A percentile compares a stretch with the other conserved stretches of the same genome.
Evolutionary conservation across 2,888 invertebrate species (phyloP).

Genomic region (Euspilapteryx auroguttella): DNA sequence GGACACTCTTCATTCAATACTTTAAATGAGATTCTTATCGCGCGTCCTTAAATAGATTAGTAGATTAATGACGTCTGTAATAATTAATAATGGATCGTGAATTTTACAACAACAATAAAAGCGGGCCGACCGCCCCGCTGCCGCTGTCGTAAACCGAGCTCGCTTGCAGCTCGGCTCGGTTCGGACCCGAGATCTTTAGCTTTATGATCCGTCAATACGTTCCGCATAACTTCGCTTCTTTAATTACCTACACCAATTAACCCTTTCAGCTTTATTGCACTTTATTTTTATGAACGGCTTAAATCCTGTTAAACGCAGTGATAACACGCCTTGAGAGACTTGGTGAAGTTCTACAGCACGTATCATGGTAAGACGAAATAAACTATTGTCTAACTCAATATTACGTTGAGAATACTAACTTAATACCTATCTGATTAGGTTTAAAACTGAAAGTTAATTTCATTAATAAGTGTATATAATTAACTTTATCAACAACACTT

Average conservation of each 20-base stretch:
- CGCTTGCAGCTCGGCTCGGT: slow-evolving; percentile 49
- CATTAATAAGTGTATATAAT: too few species aligned
- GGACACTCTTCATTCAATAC: slow-evolving; percentile 61
- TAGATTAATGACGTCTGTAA: slow-evolving; percentile 62
- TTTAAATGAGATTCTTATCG: slow-evolving; percentile 63
- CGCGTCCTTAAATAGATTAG: slow-evolving; percentile 59
- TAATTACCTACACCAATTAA: slow-evolving; percentile 29
- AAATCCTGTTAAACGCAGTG: background rate
- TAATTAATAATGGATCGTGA: slow-evolving; percentile 61
- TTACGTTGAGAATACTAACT: too few species aligned
- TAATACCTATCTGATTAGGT: too few species aligned
- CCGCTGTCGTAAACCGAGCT: slow-evolving; percentile 45
- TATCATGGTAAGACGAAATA: too few species aligned
- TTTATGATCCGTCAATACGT: slow-evolving; percentile 55
- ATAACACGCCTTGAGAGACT: slow-evolving; percentile 1
- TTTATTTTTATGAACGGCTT: slow-evolving; percentile 30
- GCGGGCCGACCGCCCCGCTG: slow-evolving; percentile 39
- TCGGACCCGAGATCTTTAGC: slow-evolving; percentile 29
- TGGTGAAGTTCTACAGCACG: too few species aligned
- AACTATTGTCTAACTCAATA: too few species aligned
- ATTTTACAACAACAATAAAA: slow-evolving; percentile 61
- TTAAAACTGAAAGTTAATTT: too few species aligned
- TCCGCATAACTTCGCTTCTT: slow-evolving; percentile 51
- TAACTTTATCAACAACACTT: slow-evolving; percentile 1
- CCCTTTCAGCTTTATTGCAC: slow-evolving; percentile 37